Base-by-base conservation (phyloP, 2,797 vertebrate species). In the Nannoperca australis region DNA sequence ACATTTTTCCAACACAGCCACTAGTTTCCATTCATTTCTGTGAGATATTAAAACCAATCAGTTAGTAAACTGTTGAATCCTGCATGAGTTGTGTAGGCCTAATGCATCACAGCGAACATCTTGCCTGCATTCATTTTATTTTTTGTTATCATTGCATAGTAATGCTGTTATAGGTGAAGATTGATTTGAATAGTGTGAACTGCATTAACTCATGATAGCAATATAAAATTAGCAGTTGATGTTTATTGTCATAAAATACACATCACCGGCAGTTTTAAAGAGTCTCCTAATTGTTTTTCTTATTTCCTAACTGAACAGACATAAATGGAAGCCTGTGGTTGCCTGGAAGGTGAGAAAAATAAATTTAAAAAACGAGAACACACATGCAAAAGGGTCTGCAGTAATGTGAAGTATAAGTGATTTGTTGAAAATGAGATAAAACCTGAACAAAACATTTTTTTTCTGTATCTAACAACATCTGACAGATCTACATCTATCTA, bases 401-500 rank as follows among this genome's bases (percentile, higher is more conserved):
- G 36, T 32, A 6, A 59, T 22, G 22, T 32, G 27, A 20, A 62
- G 10, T 17, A 14, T 49, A 27, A 30, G 45, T 30, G 1, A 27
- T 49, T 24, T 56, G 34, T 58, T 51, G 36, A 2, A 14, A 61
- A 66, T 58, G 1, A 18, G 22, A 42, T 63, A 44, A 59, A 71
- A n/a, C 5, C 13, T 32, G 4, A 10, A 12, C 32, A 70, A 56
- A 32, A 36, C 5, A 14, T 18, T 17, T 59, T 65, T 30, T 67
- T 51, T 64, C 50, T 78, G 10, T 3, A 15, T 27, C 20, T 8
- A 73, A 55, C 12, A 44, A 40, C 34, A 56, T 71, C 36, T 70
- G 50, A 70, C 34, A 38, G 24, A 76, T 50, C 64, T 44, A 30
- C 30, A 69, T 70, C 14, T 51, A 67, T 73, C 38, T 56, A 50